phyloP scores from a whole-genome alignment of 2,888 invertebrate species.

The Rhorus exstirpatorius region DNA sequence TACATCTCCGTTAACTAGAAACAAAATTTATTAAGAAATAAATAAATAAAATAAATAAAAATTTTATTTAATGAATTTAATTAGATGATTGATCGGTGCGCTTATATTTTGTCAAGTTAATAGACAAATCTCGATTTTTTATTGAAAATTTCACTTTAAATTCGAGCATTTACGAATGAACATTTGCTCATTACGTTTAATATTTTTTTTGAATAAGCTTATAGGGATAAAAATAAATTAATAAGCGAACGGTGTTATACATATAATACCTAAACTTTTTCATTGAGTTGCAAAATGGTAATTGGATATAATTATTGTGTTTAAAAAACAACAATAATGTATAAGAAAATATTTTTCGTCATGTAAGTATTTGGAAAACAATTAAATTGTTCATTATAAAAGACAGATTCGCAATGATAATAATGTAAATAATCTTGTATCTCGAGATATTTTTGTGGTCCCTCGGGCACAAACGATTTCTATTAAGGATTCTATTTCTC shows the following conservation, averaged over 20 bases:
- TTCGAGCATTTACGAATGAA: not conserved
- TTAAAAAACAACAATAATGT: no score
- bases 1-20: no score
- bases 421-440: not conserved
- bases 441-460: slow-evolving; percentile 22
- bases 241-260: not conserved
- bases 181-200: no score
- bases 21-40: no score
- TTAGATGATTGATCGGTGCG: no score
- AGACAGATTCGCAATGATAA: not conserved
- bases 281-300: not conserved
- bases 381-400: not conserved
- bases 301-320: no score
- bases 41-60: no score
- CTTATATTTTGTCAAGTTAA: not conserved
- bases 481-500: slow-evolving; percentile 44
- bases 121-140: not conserved
- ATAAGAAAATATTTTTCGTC: no score
- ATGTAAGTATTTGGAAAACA: not conserved
- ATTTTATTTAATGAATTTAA: no score
- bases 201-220: not conserved
- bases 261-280: not conserved
- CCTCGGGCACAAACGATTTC: slow-evolving; percentile 41
- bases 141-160: not conserved
- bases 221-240: not conserved